A percentile compares a stretch with the other conserved stretches of the same genome.
These are phyloP conservation scores for Nysson spinosus DNA, from an alignment of 2,888 invertebrate species.

Conservation along the genomic window DNA sequence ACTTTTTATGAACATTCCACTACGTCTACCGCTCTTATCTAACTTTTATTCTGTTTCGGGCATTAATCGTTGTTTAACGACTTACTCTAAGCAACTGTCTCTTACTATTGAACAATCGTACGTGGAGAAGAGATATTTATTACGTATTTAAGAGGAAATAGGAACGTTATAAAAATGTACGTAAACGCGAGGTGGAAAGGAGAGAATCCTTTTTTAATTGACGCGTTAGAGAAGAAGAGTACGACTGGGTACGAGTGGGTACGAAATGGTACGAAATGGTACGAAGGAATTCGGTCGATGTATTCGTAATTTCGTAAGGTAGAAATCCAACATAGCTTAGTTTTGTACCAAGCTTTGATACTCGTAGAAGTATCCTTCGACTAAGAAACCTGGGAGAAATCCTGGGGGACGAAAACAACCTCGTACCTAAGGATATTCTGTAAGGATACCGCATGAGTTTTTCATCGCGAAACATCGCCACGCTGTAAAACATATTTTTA, in stretches of 20 bases:
- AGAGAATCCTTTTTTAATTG: conserved; percentile 16
- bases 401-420: conserved; percentile 43
- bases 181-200: conserved; percentile 10
- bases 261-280: conserved; percentile 17
- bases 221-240: conserved; percentile 13
- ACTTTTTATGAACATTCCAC: conserved; percentile 32
- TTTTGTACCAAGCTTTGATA: conserved; percentile 67
- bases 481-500: no score
- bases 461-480: conserved; percentile 27
- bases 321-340: conserved; percentile 57
- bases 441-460: conserved; percentile 60
- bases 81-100: conserved; percentile 38
- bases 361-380: conserved; percentile 53
- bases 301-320: conserved; percentile 34
- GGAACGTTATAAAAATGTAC: conserved; percentile 13
- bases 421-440: conserved; percentile 36
- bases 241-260: conserved; percentile 11
- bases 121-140: conserved; percentile 45
- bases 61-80: conserved; percentile 49
- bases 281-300: conserved; percentile 18
- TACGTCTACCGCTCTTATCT: conserved; percentile 47
- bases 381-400: conserved; percentile 10
- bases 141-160: conserved; percentile 41
- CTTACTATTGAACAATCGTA: conserved; percentile 36
- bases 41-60: conserved; percentile 47